A percentile compares a stretch with the other conserved stretches of the same genome.
These are phyloP conservation scores for Enteromius radiatus DNA, from an alignment of 2,797 vertebrate genomes.

Conservation along the genomic window DNA sequence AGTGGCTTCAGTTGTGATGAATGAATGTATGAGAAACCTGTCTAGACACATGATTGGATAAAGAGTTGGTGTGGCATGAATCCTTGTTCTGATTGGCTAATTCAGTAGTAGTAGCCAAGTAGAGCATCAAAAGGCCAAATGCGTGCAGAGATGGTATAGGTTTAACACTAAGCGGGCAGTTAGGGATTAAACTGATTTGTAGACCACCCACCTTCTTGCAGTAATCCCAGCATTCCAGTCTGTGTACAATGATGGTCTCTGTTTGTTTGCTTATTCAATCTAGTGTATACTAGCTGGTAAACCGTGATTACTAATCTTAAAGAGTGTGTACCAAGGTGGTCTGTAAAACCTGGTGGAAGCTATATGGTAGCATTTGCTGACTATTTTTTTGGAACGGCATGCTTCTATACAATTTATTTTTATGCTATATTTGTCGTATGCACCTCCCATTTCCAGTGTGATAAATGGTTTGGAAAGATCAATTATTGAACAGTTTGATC, in stretches of 20 bases:
- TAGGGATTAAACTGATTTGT: constrained; percentile 40
- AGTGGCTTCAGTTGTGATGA: constrained; percentile 1
- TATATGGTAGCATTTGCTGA: not conserved
- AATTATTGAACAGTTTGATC: not conserved
- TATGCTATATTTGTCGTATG: not conserved
- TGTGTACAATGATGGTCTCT: not conserved
- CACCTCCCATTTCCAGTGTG: not conserved
- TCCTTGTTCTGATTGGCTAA: constrained; percentile 13
- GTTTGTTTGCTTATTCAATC: not conserved
- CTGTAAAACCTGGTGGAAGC: not conserved
- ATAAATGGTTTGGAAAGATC: not conserved
- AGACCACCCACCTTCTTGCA: constrained; percentile 29
- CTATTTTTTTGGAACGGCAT: not conserved
- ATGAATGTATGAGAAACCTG: constrained; percentile 9
- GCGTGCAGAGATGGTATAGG: not conserved
- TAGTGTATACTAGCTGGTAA: not conserved
- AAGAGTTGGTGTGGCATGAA: not conserved
- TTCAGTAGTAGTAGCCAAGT: not conserved
- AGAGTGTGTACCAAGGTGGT: not conserved
- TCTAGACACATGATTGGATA: constrained; percentile 2
- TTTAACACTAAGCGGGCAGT: constrained; percentile 32
- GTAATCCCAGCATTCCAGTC: constrained; percentile 30
- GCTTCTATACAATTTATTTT: not conserved
- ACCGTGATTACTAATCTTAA: not conserved
- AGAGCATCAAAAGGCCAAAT: not conserved